phyloP scores from a whole-genome alignment of 1,140 invertebrate species.

The Telenomus remus region DNA sequence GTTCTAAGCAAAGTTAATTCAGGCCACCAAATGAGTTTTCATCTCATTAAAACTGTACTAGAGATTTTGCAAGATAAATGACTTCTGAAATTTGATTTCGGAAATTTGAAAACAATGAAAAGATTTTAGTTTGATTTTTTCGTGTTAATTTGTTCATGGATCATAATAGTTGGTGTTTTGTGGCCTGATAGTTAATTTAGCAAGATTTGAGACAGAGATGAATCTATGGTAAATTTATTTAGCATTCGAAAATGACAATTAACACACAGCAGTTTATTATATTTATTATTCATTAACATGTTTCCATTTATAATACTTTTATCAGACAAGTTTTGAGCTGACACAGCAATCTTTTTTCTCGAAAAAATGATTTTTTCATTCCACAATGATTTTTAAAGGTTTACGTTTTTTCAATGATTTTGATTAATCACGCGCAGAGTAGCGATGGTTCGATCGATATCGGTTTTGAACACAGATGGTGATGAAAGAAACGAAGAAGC shows the following conservation, averaged over 20 bases:
- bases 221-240: constrained; percentile 44
- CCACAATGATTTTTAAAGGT: constrained; percentile 6
- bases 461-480: neutral
- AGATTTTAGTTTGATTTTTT: too few species aligned
- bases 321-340: too few species aligned
- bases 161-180: too few species aligned
- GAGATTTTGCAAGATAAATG: too few species aligned
- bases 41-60: too few species aligned
- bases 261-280: constrained; percentile 21
- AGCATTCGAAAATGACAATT: constrained; percentile 35
- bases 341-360: too few species aligned
- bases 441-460: constrained; percentile 27
- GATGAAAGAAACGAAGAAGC: too few species aligned
- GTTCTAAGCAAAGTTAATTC: neutral
- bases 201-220: constrained; percentile 6
- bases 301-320: neutral
- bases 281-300: neutral
- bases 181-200: too few species aligned
- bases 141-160: too few species aligned
- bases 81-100: too few species aligned
- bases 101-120: too few species aligned
- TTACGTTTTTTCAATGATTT: constrained; percentile 9
- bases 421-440: constrained; percentile 34
- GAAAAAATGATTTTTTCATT: constrained; percentile 1
- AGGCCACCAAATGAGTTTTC: too few species aligned